Base-by-base conservation (phyloP, 2,113 vertebrate species). In the Festucalex cinctus region DNA sequence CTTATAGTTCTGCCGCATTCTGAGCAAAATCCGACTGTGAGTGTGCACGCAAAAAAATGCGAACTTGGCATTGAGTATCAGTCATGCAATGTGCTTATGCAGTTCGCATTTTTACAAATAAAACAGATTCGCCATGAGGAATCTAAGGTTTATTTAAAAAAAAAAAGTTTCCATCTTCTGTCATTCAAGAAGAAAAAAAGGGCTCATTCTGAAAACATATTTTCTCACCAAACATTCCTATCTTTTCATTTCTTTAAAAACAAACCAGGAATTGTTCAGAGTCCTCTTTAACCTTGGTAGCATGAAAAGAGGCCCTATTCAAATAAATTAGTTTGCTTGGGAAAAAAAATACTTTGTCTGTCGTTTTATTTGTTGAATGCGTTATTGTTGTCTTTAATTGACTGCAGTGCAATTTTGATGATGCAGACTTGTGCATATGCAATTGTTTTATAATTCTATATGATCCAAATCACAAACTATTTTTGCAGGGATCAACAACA, bases 1-100 rank as follows among this genome's bases (percentile, higher is more conserved):
- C 94, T 94, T 72, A 91, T 88, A 91, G 92, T 91, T 87, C 84
- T 92, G 93, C 91, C 93, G 93, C 92, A 95, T 95, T 94, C 93
- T 91, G 90, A 91, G 88, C 91, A 89, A 73, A 81, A 86, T 81
- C 39, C 62, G 59, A 59, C 43, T 66, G 72, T 36, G 63, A 62
- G 54, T 48, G 67, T 48, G 78, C 79, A 84, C 74, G 75, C 78
- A 74, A 74, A 65, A 60, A 75, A 69, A 76, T 39, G 37, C 70
- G 16, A 70, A 44, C 13, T 20, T 63, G 44, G 32, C 68, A 49
- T n/a, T n/a, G n/a, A n/a, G n/a, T n/a, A n/a, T 56, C 62, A 53
- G 5, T 41, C 64, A 6, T 13, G 46, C 20, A 22, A 32, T 20
- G 17, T 35, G 43, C 24, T 13, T 8, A 26, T 41, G 56, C 6